phyloP scores from a whole-genome alignment of 92 coral and sea anemone genomes.

The Diadumene lineata region DNA sequence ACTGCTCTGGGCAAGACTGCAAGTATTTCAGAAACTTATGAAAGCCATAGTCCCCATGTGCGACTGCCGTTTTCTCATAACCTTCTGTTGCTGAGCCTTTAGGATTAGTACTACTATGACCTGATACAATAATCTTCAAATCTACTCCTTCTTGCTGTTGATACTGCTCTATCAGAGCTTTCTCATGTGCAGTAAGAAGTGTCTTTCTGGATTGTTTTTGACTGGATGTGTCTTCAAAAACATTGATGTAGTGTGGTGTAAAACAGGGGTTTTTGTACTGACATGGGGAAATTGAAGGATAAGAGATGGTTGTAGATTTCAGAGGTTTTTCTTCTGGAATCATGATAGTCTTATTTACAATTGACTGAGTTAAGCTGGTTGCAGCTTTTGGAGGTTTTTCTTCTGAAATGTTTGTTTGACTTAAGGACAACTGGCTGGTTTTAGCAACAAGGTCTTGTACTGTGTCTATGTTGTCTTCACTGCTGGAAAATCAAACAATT shows the following conservation, averaged over 20 bases:
- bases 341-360: slow-evolving; percentile 18
- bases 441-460: slow-evolving; percentile 34
- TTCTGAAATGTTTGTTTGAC: not conserved
- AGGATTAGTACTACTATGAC: not conserved
- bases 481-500: too few species aligned
- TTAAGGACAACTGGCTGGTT: slow-evolving; percentile 54
- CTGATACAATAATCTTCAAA: slow-evolving; percentile 11
- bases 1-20: slow-evolving; percentile 73
- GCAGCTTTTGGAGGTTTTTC: not conserved
- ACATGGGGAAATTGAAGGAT: not conserved
- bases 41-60: slow-evolving; percentile 83
- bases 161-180: slow-evolving; percentile 55
- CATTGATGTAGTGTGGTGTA: slow-evolving; percentile 69
- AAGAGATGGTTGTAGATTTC: not conserved
- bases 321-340: not conserved
- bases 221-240: slow-evolving; percentile 46
- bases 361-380: slow-evolving; percentile 48
- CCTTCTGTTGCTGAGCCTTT: slow-evolving; percentile 46
- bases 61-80: slow-evolving; percentile 68
- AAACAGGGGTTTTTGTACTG: slow-evolving; percentile 23
- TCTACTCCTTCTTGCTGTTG: slow-evolving; percentile 70
- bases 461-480: slow-evolving; percentile 19
- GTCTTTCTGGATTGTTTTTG: slow-evolving; percentile 1
- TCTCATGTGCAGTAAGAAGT: slow-evolving; percentile 62
- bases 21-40: slow-evolving; percentile 77